Conservation (phyloP, 2,113 vertebrate genomes). For the Gallinago media region DNA sequence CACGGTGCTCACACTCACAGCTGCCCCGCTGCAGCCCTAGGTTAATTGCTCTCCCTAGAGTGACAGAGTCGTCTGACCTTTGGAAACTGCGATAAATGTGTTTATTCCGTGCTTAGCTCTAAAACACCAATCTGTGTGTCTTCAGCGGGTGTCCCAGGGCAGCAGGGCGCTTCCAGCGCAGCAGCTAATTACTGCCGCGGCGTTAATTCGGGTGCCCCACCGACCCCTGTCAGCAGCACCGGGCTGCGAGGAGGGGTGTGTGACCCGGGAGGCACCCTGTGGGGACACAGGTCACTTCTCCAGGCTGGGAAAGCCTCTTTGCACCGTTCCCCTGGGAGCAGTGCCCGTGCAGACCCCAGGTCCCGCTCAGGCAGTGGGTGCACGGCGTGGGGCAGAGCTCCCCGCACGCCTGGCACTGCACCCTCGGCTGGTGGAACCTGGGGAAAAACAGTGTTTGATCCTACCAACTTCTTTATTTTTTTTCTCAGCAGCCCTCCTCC, state of each 20-base stretch:
- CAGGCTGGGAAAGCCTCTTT: background rate
- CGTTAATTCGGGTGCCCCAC: rapidly evolving
- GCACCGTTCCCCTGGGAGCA: background rate
- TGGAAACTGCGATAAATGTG: background rate
- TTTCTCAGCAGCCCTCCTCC: background rate
- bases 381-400: rapidly evolving
- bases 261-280: background rate
- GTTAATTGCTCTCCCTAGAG: background rate
- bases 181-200: background rate
- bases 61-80: background rate
- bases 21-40: background rate
- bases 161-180: background rate
- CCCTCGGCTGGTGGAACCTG: background rate
- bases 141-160: background rate
- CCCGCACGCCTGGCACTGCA: rapidly evolving
- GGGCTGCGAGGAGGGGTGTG: background rate
- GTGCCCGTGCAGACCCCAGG: background rate
- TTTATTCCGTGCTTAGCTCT: background rate
- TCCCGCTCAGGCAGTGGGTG: rapidly evolving
- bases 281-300: background rate
- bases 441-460: background rate
- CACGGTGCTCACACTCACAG: background rate
- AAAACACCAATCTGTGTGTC: background rate
- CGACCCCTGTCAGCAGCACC: rapidly evolving
- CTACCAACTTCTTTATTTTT: no score